These are phyloP conservation scores for Sebastes minor DNA, from an alignment of 2,797 vertebrate genomes.

Conservation along the genomic window DNA sequence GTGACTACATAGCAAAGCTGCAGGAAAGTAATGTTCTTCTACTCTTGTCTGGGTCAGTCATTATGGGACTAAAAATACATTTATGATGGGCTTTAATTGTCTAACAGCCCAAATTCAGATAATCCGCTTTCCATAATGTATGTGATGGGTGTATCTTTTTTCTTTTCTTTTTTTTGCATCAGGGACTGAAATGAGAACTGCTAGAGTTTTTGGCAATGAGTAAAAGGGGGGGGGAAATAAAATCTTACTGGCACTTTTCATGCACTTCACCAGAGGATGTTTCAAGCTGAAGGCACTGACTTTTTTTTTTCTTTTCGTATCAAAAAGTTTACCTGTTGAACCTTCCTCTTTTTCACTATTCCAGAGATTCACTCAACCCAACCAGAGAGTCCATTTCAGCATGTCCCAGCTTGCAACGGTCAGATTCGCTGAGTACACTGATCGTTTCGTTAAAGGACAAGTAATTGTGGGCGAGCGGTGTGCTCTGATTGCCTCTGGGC, in stretches of 20 bases:
- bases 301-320: slow-evolving; percentile 3
- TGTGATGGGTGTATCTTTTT: not conserved
- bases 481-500: slow-evolving; percentile 63
- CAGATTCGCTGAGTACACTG: slow-evolving; percentile 51
- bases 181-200: not conserved
- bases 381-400: slow-evolving; percentile 42
- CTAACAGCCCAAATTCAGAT: slow-evolving; percentile 6
- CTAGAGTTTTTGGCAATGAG: not conserved
- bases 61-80: slow-evolving; percentile 15
- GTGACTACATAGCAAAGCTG: slow-evolving; percentile 22
- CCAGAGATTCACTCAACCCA: not conserved
- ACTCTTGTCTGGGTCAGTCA: slow-evolving; percentile 8
- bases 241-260: not conserved
- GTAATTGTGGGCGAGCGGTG: slow-evolving; percentile 66
- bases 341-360: slow-evolving; percentile 20
- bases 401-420: slow-evolving; percentile 28
- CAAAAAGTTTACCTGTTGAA: slow-evolving; percentile 15
- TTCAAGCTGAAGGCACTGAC: not conserved
- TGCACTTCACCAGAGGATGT: not conserved
- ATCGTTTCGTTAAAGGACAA: slow-evolving; percentile 64
- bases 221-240: not conserved
- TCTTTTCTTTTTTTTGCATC: not conserved
- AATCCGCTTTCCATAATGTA: slow-evolving; percentile 7
- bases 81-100: slow-evolving; percentile 14
- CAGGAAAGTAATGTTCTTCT: slow-evolving; percentile 6